phyloP scores from a whole-genome alignment of 2,888 invertebrate genomes.

The Drosophila fulvimacula region DNA sequence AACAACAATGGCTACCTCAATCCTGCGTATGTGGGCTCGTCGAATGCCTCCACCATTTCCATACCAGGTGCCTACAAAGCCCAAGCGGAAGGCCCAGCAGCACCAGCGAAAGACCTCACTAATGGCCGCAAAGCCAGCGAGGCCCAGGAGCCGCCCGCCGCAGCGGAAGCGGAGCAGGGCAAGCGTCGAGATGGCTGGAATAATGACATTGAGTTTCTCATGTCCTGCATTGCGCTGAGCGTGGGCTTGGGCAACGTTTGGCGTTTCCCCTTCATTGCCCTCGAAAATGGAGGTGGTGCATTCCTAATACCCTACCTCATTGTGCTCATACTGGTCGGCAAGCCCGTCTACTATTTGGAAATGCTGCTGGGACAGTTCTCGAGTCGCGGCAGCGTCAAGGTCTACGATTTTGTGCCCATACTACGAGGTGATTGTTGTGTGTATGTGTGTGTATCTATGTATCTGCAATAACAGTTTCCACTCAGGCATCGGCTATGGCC shows the following conservation, averaged over 20 bases:
- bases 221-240: slow-evolving; percentile 87
- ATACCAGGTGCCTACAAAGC: slow-evolving; percentile 68
- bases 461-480: not conserved
- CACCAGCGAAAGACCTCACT: slow-evolving; percentile 15
- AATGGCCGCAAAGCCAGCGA: slow-evolving; percentile 24
- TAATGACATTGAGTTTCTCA: slow-evolving; percentile 87
- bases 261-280: slow-evolving; percentile 88
- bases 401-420: slow-evolving; percentile 88
- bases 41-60: slow-evolving; percentile 69
- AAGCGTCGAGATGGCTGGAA: slow-evolving; percentile 86
- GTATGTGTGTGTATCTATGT: slow-evolving; percentile 28
- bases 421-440: slow-evolving; percentile 88
- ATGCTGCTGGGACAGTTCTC: slow-evolving; percentile 90
- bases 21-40: slow-evolving; percentile 69
- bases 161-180: slow-evolving; percentile 27
- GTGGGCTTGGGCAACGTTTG: slow-evolving; percentile 89
- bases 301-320: slow-evolving; percentile 89
- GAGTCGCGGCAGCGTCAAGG: slow-evolving; percentile 88
- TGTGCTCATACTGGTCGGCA: slow-evolving; percentile 88
- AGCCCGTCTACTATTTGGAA: slow-evolving; percentile 90
- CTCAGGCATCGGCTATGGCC: slow-evolving; percentile 87
- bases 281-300: slow-evolving; percentile 89
- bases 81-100: slow-evolving; percentile 25
- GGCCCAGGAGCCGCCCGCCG: slow-evolving; percentile 3
- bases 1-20: slow-evolving; percentile 67